Conservation (phyloP, 2,888 invertebrate genomes). For the Rhagium mordax region DNA sequence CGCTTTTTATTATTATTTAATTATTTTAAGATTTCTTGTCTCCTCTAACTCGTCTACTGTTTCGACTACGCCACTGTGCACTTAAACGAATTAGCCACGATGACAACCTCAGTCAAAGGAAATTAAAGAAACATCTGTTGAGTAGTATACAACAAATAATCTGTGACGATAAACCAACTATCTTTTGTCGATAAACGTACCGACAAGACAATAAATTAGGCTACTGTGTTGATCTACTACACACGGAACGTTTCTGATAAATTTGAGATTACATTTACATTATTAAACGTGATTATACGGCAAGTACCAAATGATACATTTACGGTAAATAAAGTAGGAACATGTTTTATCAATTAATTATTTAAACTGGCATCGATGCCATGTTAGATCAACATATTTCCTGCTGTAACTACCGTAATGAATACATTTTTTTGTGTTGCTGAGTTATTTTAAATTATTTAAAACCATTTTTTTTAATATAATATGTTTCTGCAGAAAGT, state of each 20-base stretch:
- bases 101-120: conserved; percentile 3
- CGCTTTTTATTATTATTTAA: no score
- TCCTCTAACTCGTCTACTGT: no score
- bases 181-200: conserved; percentile 13
- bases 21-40: background rate
- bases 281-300: no score
- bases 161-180: background rate
- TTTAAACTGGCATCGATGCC: no score
- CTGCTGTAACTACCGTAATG: no score
- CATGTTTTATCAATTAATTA: background rate
- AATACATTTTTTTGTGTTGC: no score
- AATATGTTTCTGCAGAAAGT: no score
- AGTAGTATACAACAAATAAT: background rate
- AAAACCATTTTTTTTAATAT: no score
- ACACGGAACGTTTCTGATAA: background rate
- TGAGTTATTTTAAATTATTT: no score
- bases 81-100: conserved; percentile 1
- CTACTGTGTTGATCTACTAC: background rate
- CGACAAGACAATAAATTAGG: background rate
- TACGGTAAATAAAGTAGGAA: background rate
- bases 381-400: no score
- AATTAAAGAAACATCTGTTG: conserved; percentile 22
- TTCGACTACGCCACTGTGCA: background rate
- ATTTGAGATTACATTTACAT: background rate
- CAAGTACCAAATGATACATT: background rate